These are phyloP conservation scores for Tetheella fluctuosa DNA, from an alignment of 2,888 invertebrate species.

Conservation along the genomic window DNA sequence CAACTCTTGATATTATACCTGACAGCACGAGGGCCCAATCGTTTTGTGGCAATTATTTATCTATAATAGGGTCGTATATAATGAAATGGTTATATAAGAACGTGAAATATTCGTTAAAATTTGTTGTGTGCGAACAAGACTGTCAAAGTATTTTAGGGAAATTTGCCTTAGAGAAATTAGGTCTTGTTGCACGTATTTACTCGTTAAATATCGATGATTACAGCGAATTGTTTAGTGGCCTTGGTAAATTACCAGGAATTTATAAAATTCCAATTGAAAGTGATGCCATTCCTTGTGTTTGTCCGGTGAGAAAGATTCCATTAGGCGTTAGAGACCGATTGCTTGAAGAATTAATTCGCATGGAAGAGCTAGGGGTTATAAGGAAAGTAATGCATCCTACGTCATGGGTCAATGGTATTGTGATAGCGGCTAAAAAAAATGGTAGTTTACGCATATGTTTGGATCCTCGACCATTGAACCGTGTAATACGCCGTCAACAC, in stretches of 20 bases:
- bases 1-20: not conserved
- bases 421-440: conserved; percentile 26
- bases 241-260: conserved; percentile 20
- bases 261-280: conserved; percentile 17
- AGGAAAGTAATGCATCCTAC: conserved; percentile 29
- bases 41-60: conserved; percentile 19
- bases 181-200: conserved; percentile 15
- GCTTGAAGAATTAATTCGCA: conserved; percentile 10
- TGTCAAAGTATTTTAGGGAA: conserved; percentile 23
- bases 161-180: conserved; percentile 13
- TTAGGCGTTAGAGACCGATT: conserved; percentile 18
- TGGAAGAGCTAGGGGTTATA: conserved; percentile 27
- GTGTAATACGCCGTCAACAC: conserved; percentile 19
- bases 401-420: conserved; percentile 28
- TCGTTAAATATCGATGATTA: conserved; percentile 13
- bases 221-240: conserved; percentile 21
- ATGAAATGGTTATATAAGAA: conserved; percentile 18
- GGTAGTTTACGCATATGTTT: conserved; percentile 23
- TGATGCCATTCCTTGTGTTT: conserved; percentile 11
- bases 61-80: conserved; percentile 12
- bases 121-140: conserved; percentile 12
- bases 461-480: conserved; percentile 24
- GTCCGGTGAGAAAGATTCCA: conserved; percentile 20
- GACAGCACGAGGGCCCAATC: conserved; percentile 1
- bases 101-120: conserved; percentile 15